These are phyloP conservation scores for Narcine bancroftii DNA, from an alignment of 2,113 vertebrate species.

Conservation along the genomic window DNA sequence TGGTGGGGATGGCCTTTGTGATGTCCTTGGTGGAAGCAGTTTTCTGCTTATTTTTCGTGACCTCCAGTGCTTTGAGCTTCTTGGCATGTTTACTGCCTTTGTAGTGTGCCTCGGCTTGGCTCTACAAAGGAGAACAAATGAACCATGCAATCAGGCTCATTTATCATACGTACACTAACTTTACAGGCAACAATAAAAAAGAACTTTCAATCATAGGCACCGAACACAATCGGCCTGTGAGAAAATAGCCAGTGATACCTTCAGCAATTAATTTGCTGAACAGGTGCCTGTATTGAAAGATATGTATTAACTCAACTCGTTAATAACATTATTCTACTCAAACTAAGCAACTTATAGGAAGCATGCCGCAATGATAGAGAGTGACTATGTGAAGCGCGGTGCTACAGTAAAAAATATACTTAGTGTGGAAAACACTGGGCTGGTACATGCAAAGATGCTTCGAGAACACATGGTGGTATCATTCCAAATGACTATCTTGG, in stretches of 20 bases:
- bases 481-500: constrained; percentile 38
- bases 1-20: constrained; percentile 64
- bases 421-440: constrained; percentile 42
- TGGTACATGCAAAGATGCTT: constrained; percentile 43
- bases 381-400: constrained; percentile 40
- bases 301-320: constrained; percentile 51
- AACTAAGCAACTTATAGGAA: constrained; percentile 48
- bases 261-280: constrained; percentile 14
- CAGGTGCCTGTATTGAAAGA: constrained; percentile 53
- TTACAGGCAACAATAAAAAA: constrained; percentile 52
- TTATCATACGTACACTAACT: constrained; percentile 53
- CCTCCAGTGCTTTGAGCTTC: constrained; percentile 96
- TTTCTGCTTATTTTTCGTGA: constrained; percentile 83
- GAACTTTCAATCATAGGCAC: constrained; percentile 65
- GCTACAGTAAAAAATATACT: constrained; percentile 42
- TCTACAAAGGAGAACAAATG: constrained; percentile 89
- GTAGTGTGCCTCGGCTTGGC: constrained; percentile 96
- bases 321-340: constrained; percentile 49
- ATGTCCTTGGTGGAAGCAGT: constrained; percentile 69
- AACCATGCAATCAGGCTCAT: constrained; percentile 63
- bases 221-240: constrained; percentile 37
- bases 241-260: not conserved
- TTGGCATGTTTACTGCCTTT: constrained; percentile 97
- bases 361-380: constrained; percentile 45
- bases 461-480: constrained; percentile 41